Evolutionary conservation across 1,140 invertebrate genomes (phyloP), one percentile per base, ranked within the genome.

Genomic region (Drosophila nikananu): DNA sequence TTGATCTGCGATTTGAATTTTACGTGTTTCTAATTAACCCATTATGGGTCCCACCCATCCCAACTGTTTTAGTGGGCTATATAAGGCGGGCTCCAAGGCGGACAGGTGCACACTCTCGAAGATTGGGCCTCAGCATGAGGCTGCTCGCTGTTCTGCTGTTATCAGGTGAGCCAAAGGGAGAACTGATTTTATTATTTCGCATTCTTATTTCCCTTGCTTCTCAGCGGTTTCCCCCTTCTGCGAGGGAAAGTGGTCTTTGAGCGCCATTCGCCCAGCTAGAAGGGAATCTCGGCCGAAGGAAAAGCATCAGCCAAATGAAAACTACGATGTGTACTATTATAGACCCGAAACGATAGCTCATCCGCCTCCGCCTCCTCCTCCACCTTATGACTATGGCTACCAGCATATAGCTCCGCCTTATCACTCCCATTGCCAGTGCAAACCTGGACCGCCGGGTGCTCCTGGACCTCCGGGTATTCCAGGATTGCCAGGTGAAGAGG

Each of bases 11-110:
- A 65, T 80, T 44, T 74, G 21, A 46, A 74, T 61, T 64, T 66
- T 21, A 80, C 12, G 42, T 66, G 61, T 60, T 72, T 80, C 60
- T 52, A 73, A 80, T 80, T 73, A 80, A 80, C 77, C 77, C 66
- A 80, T 66, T 79, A 80, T 46, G 44, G 25, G 23, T 52, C 65
- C 42, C 49, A 30, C 17, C 75, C 23, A 51, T 27, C 39, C 35
- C 37, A 48, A 49, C 42, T 37, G 55, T 57, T 48, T 55, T 49
- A 58, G n/a, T 25, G 35, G 27, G 46, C 76, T 80, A 80, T 80
- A 80, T 61, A 74, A 80, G 76, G n/a, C 23, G 17, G 17, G 19
- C 39, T 72, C 60, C 27, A 3, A 9, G 15, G 2, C 19, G 37
- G 30, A 19, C 54, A 51, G 48, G 60, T 60, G 67, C 32, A 74